Evolutionary conservation across 2,888 invertebrate genomes (phyloP).

Genomic region (Plebejus argus): DNA sequence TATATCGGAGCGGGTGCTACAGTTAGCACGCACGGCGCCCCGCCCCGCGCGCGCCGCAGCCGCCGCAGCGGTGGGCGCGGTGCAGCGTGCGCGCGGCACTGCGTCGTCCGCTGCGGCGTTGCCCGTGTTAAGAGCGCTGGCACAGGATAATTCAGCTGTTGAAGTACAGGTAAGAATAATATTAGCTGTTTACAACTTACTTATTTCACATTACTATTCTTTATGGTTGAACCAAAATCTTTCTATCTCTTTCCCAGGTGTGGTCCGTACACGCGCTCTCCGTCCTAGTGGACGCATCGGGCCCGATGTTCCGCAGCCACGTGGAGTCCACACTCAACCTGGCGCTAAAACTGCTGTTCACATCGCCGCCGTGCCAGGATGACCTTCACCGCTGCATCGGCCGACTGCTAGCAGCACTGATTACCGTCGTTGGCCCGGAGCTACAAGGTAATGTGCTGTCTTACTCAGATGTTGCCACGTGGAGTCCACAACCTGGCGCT

Average conservation of each 20-base stretch:
- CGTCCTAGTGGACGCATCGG: slow-evolving; percentile 97
- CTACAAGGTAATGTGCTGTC: slow-evolving; percentile 87
- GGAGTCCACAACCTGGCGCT: slow-evolving; percentile 96
- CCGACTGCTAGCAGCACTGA: slow-evolving; percentile 95
- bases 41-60: slow-evolving; percentile 52
- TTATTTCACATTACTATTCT: too few species aligned
- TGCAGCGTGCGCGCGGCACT: slow-evolving; percentile 97
- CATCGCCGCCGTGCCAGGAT: slow-evolving; percentile 93
- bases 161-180: slow-evolving; percentile 89
- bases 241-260: slow-evolving; percentile 76
- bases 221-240: neutral
- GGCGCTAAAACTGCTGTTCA: slow-evolving; percentile 91
- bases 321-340: slow-evolving; percentile 96
- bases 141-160: slow-evolving; percentile 95
- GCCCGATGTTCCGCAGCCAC: slow-evolving; percentile 99
- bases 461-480: slow-evolving; percentile 84
- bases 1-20: slow-evolving; percentile 63
- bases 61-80: slow-evolving; percentile 88
- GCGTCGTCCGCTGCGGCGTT: slow-evolving; percentile 98
- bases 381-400: slow-evolving; percentile 95
- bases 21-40: slow-evolving; percentile 56
- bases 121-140: slow-evolving; percentile 95
- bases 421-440: slow-evolving; percentile 99
- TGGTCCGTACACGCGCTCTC: slow-evolving; percentile 98
- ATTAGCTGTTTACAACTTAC: too few species aligned